These are phyloP conservation scores for Endomychus coccineus DNA, from an alignment of 2,888 invertebrate species.

Conservation along the genomic window DNA sequence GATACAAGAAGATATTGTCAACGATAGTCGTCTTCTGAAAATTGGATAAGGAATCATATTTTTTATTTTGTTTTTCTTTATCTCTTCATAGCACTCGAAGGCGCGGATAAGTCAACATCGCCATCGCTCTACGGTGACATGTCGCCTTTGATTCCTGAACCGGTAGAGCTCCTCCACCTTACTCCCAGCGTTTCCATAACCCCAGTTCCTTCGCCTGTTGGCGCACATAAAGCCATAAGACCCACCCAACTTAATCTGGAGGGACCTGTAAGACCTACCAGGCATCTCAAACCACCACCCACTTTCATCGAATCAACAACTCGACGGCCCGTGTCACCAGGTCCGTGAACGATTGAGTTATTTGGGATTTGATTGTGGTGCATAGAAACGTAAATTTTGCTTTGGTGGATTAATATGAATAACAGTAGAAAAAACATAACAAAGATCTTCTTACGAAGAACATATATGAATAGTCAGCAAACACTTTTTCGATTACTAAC, in stretches of 20 bases:
- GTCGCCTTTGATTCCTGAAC: conserved; percentile 48
- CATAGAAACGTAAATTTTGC: too few species aligned
- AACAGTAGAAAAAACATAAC: too few species aligned
- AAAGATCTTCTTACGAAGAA: too few species aligned
- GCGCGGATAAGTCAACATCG: conserved; percentile 1
- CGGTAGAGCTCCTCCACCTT: conserved; percentile 45
- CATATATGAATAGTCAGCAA: too few species aligned
- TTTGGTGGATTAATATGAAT: too few species aligned
- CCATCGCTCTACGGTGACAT: conserved; percentile 36
- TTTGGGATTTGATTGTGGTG: too few species aligned
- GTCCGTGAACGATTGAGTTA: too few species aligned
- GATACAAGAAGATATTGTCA: too few species aligned
- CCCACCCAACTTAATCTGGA: conserved; percentile 39
- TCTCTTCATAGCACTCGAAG: conserved; percentile 11
- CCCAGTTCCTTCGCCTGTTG: conserved; percentile 30
- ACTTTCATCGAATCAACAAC: conserved; percentile 26
- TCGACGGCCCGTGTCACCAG: conserved; percentile 27
- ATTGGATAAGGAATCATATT: too few species aligned
- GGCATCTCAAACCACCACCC: conserved; percentile 35
- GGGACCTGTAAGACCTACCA: conserved; percentile 37
- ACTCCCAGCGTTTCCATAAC: conserved; percentile 44
- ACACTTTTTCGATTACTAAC: too few species aligned
- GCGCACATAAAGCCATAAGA: conserved; percentile 29
- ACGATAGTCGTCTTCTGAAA: too few species aligned
- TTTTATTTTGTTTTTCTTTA: conserved; percentile 5